A percentile compares a stretch with the other conserved stretches of the same genome.
Conservation (phyloP, 1,140 invertebrate species). For the Pseudobourletiella spinata region DNA sequence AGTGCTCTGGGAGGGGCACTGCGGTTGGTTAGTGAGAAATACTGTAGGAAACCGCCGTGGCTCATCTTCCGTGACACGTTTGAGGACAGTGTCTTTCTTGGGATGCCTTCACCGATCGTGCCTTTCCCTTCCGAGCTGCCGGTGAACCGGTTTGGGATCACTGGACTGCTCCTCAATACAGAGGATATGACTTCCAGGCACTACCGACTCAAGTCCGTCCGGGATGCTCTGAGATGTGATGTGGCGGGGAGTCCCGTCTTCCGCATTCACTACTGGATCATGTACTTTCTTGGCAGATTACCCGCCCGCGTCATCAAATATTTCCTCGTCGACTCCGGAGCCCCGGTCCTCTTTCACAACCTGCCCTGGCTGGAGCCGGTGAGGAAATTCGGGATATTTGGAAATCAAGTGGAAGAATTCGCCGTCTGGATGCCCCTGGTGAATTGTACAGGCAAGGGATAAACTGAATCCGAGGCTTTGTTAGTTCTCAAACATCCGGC, state of each 20-base stretch:
- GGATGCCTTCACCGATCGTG: conserved; percentile 20
- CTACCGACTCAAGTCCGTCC: conserved; percentile 4
- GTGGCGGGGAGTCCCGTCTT: conserved; percentile 5
- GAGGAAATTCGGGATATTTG: not conserved
- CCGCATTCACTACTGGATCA: conserved; percentile 12
- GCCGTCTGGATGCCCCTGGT: conserved; percentile 17
- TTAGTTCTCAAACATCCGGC: too few relatives aligned
- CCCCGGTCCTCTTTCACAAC: conserved; percentile 19
- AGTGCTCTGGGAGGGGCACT: conserved; percentile 17
- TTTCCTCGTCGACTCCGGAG: conserved; percentile 9
- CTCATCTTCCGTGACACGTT: not conserved
- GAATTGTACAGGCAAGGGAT: conserved; percentile 18
- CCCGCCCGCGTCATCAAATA: conserved; percentile 16
- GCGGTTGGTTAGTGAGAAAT: conserved; percentile 16
- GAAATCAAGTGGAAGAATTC: conserved; percentile 8
- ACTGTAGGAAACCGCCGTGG: conserved; percentile 4
- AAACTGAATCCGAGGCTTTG: too few relatives aligned
- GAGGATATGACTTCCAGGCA: not conserved
- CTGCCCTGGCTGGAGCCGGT: conserved; percentile 15
- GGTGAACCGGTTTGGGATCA: conserved; percentile 28
- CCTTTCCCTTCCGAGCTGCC: conserved; percentile 21
- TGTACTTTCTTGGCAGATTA: conserved; percentile 29
- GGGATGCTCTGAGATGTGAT: conserved; percentile 1
- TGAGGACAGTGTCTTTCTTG: conserved; percentile 7
- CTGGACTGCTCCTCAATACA: conserved; percentile 14